Percentiles rank a stretch among this genome's conserved stretches.
Conservation (phyloP, 2,797 vertebrate genomes). For the Sphaeramia orbicularis region DNA sequence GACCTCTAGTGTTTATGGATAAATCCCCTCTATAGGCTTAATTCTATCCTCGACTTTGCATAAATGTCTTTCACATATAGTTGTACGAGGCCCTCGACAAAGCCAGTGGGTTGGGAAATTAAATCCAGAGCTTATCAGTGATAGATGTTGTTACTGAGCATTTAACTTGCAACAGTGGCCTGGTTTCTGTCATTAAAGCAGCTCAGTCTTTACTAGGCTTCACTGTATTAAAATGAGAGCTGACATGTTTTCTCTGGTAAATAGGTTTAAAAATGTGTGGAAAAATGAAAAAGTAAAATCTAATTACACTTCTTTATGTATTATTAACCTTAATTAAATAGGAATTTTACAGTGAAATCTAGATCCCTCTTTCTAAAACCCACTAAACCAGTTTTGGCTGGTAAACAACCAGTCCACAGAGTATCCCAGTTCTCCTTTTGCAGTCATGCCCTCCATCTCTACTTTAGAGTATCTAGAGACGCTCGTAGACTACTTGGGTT, state of each 20-base stretch:
- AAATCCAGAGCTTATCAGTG: background rate
- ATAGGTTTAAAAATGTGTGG: background rate
- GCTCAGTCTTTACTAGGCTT: background rate
- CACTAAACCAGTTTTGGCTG: constrained; percentile 18
- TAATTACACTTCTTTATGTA: too few species aligned
- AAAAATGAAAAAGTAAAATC: too few species aligned
- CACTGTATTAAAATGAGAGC: background rate
- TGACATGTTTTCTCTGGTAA: background rate
- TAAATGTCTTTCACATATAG: background rate
- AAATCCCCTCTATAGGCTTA: too few species aligned
- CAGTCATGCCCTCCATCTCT: constrained; percentile 1
- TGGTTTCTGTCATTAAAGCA: constrained; percentile 4
- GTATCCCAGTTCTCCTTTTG: constrained; percentile 12
- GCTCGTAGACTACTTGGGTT: background rate
- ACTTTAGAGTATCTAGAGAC: background rate
- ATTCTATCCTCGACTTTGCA: background rate
- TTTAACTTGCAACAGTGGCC: constrained; percentile 3
- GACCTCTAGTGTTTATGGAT: background rate
- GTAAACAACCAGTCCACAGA: constrained; percentile 11
- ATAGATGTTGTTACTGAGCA: background rate
- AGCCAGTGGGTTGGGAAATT: constrained; percentile 7
- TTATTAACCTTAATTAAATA: too few species aligned
- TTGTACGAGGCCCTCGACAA: background rate
- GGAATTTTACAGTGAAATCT: background rate
- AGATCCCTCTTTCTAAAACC: background rate